Conservation (phyloP, 2,888 invertebrate species). For the Idaea straminata region DNA sequence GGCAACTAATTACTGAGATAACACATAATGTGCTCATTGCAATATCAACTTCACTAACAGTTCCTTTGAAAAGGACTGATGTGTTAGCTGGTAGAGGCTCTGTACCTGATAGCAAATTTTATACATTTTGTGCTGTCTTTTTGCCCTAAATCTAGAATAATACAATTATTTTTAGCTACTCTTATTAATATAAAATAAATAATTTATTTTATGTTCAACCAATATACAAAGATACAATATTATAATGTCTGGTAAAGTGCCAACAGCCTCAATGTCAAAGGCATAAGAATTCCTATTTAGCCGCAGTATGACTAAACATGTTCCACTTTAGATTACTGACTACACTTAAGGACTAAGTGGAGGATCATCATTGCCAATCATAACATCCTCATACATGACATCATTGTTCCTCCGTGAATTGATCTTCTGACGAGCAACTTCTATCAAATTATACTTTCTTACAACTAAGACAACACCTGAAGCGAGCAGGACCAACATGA, state of each 20-base stretch:
- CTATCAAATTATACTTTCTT: conserved; percentile 69
- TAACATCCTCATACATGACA: conserved; percentile 77
- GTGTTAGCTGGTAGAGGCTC: background rate
- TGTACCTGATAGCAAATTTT: background rate
- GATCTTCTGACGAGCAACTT: conserved; percentile 64
- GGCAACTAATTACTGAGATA: background rate
- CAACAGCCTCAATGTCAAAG: background rate
- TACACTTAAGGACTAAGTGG: conserved; percentile 63
- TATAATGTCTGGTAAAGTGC: background rate
- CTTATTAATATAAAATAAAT: conserved; percentile 4
- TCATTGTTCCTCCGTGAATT: conserved; percentile 62
- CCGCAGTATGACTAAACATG: background rate
- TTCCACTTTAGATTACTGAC: conserved; percentile 20
- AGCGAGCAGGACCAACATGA: conserved; percentile 61
- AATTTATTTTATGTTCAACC: conserved; percentile 15
- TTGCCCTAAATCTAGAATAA: background rate
- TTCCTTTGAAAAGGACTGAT: background rate
- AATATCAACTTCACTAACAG: background rate
- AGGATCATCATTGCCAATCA: conserved; percentile 77
- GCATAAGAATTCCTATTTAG: conserved; percentile 10
- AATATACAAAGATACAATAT: conserved; percentile 21
- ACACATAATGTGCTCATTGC: background rate
- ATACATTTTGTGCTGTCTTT: background rate
- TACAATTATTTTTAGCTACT: conserved; percentile 14
- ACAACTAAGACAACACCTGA: conserved; percentile 64